Conservation (phyloP, 2,113 vertebrate genomes). For the Tachysurus fulvidraco region DNA sequence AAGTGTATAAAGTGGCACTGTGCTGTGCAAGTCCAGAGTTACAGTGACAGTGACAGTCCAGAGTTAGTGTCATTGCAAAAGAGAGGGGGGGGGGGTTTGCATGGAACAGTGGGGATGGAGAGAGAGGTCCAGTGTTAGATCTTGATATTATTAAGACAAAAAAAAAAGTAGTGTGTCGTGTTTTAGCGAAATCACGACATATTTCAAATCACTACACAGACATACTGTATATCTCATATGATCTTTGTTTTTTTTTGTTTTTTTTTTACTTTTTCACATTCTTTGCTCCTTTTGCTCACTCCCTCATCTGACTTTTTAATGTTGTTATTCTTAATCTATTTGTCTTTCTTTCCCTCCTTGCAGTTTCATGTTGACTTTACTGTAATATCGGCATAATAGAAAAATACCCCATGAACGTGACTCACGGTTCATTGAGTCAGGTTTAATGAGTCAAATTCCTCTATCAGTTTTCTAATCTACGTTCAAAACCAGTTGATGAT, state of each 20-base stretch:
- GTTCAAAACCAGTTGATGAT: not conserved
- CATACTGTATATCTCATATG: not conserved
- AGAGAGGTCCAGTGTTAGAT: no score
- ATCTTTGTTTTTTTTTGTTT: not conserved
- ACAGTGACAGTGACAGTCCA: no score
- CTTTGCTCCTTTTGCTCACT: not conserved
- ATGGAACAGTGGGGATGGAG: no score
- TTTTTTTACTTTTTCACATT: not conserved
- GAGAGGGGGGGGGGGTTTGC: no score
- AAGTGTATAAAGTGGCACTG: no score
- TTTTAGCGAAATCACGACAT: not conserved
- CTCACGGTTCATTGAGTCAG: not conserved
- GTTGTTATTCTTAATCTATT: not conserved
- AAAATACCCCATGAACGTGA: not conserved
- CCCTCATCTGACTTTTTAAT: no score
- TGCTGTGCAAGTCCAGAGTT: no score
- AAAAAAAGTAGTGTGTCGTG: not conserved
- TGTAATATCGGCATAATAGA: not conserved
- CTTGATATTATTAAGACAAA: not conserved
- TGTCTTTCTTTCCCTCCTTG: no score
- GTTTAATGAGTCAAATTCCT: slow-evolving; percentile 9
- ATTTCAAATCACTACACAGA: not conserved
- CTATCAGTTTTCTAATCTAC: not conserved
- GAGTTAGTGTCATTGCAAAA: no score
- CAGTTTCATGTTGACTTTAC: not conserved